phyloP scores from a whole-genome alignment of 2,113 vertebrate genomes.

The Promerops cafer region DNA sequence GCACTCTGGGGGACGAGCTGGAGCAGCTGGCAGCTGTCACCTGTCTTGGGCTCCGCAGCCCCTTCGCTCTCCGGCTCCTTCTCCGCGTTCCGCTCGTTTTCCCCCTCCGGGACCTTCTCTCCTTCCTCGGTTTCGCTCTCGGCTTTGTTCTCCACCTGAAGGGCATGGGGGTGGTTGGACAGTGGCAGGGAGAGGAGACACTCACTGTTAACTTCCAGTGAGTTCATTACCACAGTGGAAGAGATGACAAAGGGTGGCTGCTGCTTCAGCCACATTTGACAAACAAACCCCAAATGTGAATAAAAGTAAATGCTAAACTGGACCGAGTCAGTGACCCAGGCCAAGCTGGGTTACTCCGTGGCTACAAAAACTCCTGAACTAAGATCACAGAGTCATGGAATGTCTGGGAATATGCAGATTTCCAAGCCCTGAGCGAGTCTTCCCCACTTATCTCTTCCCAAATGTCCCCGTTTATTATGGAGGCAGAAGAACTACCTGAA shows the following conservation, averaged over 20 bases:
- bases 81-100: slow-evolving; percentile 71
- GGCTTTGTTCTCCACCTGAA: slow-evolving; percentile 83
- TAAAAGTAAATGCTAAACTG: neutral
- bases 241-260: neutral
- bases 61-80: slow-evolving; percentile 69
- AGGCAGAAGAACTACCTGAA: neutral
- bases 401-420: neutral
- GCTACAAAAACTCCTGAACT: neutral
- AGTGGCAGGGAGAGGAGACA: neutral
- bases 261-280: neutral
- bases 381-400: neutral
- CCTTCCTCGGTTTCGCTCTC: slow-evolving; percentile 76
- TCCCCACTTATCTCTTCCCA: neutral
- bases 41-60: slow-evolving; percentile 65
- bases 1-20: neutral
- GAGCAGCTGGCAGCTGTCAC: slow-evolving; percentile 25
- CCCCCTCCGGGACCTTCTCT: slow-evolving; percentile 79
- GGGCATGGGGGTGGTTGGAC: neutral
- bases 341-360: neutral
- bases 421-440: neutral
- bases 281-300: neutral
- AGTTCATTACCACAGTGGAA: too few species aligned
- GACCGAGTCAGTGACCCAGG: neutral
- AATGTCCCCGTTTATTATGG: neutral
- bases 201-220: neutral